A percentile compares a stretch with the other conserved stretches of the same genome.
These are phyloP conservation scores for Trichomalopsis sarcophagae DNA, from an alignment of 1,140 invertebrate species.

Conservation along the genomic window DNA sequence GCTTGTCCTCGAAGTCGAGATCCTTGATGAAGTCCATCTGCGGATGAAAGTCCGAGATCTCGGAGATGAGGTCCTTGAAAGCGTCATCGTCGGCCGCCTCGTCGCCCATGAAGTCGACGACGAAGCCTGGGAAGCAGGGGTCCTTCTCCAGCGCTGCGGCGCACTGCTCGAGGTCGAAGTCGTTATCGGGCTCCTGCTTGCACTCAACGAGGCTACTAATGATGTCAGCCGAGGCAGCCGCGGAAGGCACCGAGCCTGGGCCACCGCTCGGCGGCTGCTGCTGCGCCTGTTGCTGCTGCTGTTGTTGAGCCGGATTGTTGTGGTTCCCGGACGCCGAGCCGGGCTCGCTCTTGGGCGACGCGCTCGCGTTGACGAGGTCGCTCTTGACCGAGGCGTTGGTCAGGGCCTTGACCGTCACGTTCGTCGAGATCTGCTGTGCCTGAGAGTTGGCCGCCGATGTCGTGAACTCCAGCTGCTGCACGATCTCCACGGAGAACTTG, in stretches of 20 bases:
- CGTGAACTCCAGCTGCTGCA: slow-evolving; percentile 91
- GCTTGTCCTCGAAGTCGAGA: slow-evolving; percentile 84
- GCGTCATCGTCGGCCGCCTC: slow-evolving; percentile 88
- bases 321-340: neutral
- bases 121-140: slow-evolving; percentile 83
- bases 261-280: neutral
- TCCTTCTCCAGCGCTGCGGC: slow-evolving; percentile 88
- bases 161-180: slow-evolving; percentile 88
- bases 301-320: slow-evolving; percentile 63
- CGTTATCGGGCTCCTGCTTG: slow-evolving; percentile 89
- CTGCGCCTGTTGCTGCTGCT: neutral
- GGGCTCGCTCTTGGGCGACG: slow-evolving; percentile 71
- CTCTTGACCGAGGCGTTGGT: slow-evolving; percentile 89
- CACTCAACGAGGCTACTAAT: slow-evolving; percentile 83
- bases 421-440: slow-evolving; percentile 92
- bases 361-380: slow-evolving; percentile 75
- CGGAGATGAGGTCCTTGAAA: slow-evolving; percentile 91
- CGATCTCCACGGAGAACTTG: slow-evolving; percentile 93
- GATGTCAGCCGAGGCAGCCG: slow-evolving; percentile 62
- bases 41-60: slow-evolving; percentile 87
- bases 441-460: slow-evolving; percentile 87
- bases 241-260: slow-evolving; percentile 55
- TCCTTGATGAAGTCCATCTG: slow-evolving; percentile 85
- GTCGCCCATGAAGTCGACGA: slow-evolving; percentile 88
- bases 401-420: slow-evolving; percentile 92